phyloP scores from a whole-genome alignment of 2,797 vertebrate genomes.

The Phylloscopus collybita region DNA sequence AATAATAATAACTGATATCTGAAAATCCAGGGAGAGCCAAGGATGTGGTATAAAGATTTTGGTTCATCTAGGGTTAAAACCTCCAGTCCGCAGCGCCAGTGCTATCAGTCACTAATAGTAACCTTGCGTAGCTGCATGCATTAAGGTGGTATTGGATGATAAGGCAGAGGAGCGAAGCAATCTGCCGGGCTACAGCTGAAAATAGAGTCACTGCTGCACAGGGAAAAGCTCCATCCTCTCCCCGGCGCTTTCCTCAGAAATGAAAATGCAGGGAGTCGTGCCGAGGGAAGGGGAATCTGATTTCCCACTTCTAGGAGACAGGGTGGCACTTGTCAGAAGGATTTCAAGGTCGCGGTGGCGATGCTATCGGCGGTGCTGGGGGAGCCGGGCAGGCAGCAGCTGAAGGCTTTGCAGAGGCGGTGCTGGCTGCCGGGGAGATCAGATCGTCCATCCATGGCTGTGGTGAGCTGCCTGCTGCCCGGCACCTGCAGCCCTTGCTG shows the following conservation, averaged over 20 bases:
- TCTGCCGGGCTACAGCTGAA: constrained; percentile 45
- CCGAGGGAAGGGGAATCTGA: constrained; percentile 51
- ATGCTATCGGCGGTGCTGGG: constrained; percentile 39
- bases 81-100: not conserved
- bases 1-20: not conserved
- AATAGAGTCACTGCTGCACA: constrained; percentile 25
- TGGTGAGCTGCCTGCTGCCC: constrained; percentile 44
- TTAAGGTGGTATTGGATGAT: constrained; percentile 58
- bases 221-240: constrained; percentile 54
- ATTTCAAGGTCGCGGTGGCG: constrained; percentile 70
- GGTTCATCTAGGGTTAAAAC: constrained; percentile 35
- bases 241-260: constrained; percentile 56
- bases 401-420: constrained; percentile 47
- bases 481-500: not conserved
- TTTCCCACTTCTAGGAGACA: constrained; percentile 67
- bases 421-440: constrained; percentile 28
- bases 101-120: constrained; percentile 62
- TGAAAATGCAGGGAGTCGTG: constrained; percentile 40
- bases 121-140: constrained; percentile 40
- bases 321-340: constrained; percentile 34
- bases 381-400: constrained; percentile 66
- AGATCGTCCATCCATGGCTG: constrained; percentile 29
- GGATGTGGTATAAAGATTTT: not conserved
- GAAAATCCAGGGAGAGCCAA: not conserved
- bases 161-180: constrained; percentile 51